Percentiles rank a stretch among this genome's conserved stretches.
phyloP scores from a whole-genome alignment of 2,113 vertebrate species.

The Craseonycteris thonglongyai region DNA sequence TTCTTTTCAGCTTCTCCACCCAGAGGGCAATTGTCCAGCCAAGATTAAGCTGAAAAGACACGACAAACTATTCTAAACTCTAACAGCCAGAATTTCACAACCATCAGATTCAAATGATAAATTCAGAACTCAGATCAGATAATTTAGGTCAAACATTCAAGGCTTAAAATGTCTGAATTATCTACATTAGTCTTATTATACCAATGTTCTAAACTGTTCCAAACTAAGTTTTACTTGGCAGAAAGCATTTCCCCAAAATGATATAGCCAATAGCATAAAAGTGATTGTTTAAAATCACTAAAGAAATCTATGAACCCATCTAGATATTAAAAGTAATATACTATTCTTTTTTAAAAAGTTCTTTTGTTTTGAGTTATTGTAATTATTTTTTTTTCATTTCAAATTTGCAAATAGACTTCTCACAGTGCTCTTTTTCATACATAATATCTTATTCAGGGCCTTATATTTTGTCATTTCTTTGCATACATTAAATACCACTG shows the following conservation, averaged over 20 bases:
- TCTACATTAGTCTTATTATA: background rate
- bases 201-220: background rate
- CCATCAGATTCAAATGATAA: background rate
- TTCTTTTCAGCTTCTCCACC: background rate
- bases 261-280: background rate
- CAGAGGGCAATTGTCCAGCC: constrained; percentile 8
- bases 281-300: background rate
- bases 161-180: background rate
- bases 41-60: constrained; percentile 19
- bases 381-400: background rate
- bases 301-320: background rate
- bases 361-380: background rate
- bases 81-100: background rate
- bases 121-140: background rate
- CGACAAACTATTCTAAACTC: background rate
- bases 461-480: background rate
- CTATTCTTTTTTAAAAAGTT: background rate
- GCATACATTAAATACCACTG: background rate
- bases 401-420: background rate
- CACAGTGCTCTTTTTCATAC: background rate
- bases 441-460: background rate
- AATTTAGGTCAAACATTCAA: constrained; percentile 15
- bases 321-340: background rate
- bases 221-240: constrained; percentile 33
- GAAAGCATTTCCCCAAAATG: background rate